Conservation (phyloP, 2,888 invertebrate species). For the Myopa tessellatipennis region DNA sequence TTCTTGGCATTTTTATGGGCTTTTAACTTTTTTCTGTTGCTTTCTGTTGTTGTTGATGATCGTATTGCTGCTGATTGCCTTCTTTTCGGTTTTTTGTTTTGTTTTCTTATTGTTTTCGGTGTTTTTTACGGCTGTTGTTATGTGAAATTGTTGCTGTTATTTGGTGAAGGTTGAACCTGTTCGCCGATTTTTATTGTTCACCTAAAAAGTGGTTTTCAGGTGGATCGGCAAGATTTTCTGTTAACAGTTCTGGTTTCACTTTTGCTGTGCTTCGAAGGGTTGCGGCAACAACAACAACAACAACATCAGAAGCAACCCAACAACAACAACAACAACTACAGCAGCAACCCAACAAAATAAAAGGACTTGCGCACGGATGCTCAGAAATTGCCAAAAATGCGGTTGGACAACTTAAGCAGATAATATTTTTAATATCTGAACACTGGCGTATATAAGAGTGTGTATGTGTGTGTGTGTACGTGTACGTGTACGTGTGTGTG, state of each 20-base stretch:
- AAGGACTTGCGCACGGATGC: not conserved
- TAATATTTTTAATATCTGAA: too few relatives aligned
- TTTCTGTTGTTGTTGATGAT: constrained; percentile 20
- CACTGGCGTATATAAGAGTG: too few relatives aligned
- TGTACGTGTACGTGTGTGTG: too few relatives aligned
- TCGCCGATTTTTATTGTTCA: not conserved
- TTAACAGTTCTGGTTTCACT: constrained; percentile 2
- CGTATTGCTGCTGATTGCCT: constrained; percentile 37
- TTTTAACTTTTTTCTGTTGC: constrained; percentile 23
- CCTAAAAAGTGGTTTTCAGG: not conserved
- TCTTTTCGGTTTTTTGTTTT: constrained; percentile 1
- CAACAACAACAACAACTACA: not conserved
- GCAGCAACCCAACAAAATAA: not conserved
- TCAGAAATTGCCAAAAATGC: not conserved
- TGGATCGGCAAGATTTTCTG: not conserved
- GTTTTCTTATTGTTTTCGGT: not conserved
- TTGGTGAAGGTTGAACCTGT: constrained; percentile 6
- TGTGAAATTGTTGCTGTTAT: constrained; percentile 7
- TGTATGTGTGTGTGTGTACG: too few relatives aligned
- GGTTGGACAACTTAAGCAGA: constrained; percentile 1
- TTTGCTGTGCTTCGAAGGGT: constrained; percentile 3
- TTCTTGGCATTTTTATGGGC: constrained; percentile 25
- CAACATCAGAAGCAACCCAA: not conserved
- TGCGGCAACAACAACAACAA: not conserved
- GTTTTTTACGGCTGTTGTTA: not conserved